phyloP scores from a whole-genome alignment of 2,113 vertebrate species.

The Anguilla rostrata region DNA sequence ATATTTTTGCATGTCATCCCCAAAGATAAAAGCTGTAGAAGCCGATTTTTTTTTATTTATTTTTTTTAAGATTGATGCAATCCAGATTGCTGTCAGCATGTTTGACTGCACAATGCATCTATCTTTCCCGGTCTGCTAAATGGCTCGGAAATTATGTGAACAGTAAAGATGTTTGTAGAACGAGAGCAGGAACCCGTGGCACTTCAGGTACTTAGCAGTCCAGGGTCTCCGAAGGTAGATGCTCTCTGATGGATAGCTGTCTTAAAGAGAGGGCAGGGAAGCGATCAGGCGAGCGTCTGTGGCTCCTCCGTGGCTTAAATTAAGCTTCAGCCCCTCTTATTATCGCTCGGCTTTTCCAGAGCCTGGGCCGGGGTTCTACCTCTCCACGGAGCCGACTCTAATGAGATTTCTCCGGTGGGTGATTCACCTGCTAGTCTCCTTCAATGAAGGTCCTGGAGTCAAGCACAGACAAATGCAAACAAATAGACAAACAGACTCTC shows the following conservation, averaged over 20 bases:
- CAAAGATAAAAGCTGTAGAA: not conserved
- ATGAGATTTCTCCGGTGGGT: conserved; percentile 6
- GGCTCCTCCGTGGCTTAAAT: not conserved
- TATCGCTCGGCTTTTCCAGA: not conserved
- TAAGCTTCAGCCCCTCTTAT: conserved; percentile 6
- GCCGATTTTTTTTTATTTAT: not conserved
- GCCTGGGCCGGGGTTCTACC: not conserved
- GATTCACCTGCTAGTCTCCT: conserved; percentile 1
- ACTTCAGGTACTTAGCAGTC: not conserved
- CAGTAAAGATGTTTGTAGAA: conserved; percentile 5
- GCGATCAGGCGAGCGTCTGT: not conserved
- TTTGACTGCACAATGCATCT: not conserved
- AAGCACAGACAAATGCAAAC: not conserved
- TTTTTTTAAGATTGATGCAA: not conserved
- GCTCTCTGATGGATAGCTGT: not conserved
- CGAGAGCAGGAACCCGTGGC: not conserved
- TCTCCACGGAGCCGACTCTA: not conserved
- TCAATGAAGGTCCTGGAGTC: not conserved
- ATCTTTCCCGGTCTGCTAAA: not conserved
- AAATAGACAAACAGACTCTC: not conserved
- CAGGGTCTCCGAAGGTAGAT: not conserved
- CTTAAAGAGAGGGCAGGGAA: not conserved
- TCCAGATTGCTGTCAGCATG: not conserved
- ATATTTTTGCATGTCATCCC: not conserved
- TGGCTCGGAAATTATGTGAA: not conserved